Base-by-base conservation (phyloP, 2,797 vertebrate species). In the Sebastes miniatus region DNA sequence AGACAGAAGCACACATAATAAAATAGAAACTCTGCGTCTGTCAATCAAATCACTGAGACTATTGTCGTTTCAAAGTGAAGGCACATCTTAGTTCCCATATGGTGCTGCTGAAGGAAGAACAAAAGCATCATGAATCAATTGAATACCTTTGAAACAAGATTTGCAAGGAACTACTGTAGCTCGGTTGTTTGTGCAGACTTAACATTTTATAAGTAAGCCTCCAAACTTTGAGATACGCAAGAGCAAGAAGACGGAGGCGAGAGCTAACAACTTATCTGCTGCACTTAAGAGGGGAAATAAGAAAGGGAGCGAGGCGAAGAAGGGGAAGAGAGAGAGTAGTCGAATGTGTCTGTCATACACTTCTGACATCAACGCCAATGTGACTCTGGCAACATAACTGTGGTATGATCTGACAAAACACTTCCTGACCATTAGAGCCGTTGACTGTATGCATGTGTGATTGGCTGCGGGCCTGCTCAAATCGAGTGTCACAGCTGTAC, bases 71-170 rank as follows among this genome's bases (percentile, higher is more conserved):
- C 79, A 90, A 90, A 90, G 91, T 63, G 63, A 80, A 79, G 83
- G 58, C 84, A 73, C 89, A 93, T 91, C 89, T 92, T 80, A 80
- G 85, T 78, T 93, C 85, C 88, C 91, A 90, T 91, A 91, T 84
- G 92, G 92, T 70, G 76, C 86, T n/a, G 81, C 79, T 69, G 58
- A 85, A 65, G 79, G 73, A 88, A 90, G 89, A 94, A 93, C 90
- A 93, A 93, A 93, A 83, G 88, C 79, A 54, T 73, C 83, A 79
- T 73, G 83, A 88, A 89, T 89, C 88, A 88, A 89, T 64, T 1
- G 70, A 90, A 71, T 67, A 88, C 87, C 92, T 94, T 93, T 93
- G 92, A 93, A 93, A 89, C 62, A 72, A 87, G 85, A 90, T 90
- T 93, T 92, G 87, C 82, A 68, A 90, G 86, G 83, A 88, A 83